Evolutionary conservation across 2,888 invertebrate species (phyloP), one percentile per base, ranked within the genome.

Genomic region (Trissoscelio sp.): DNA sequence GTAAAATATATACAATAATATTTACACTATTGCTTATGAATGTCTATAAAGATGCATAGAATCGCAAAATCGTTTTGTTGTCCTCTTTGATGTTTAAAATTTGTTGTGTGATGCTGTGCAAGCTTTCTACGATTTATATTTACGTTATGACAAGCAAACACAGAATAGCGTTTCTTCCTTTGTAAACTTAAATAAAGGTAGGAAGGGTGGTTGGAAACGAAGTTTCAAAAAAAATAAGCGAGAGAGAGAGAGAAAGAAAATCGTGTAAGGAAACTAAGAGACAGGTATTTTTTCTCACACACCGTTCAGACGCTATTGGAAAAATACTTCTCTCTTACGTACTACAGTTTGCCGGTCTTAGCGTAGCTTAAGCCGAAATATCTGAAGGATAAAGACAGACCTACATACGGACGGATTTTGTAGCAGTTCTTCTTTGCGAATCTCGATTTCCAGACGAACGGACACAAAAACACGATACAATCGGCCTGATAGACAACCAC

Each of bases 281-380:
- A 44, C 7, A 18, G 44, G 18, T 9, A 18, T 16, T 48, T 22
- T 48, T 11, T 11, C 34, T 16, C 48, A n/a, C 2, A 22, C 48
- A n/a, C 48, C n/a, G 48, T 6, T 22, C 48, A 20, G 22, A 48
- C 22, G n/a, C n/a, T 48, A 22, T 48, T 48, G 22, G 48, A 48
- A 48, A 48, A 48, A 44, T 48, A 22, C 48, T 22, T 48, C n/a
- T 22, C 18, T 20, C 9, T 22, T 48, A n/a, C 22, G 22, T 22
- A 22, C 48, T 22, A 18, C 9, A 53, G 53, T 53, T 51, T 53
- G 67, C 53, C 9, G 55, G 42, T 55, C 34, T 67, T 55, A 55
- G 67, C 31, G 44, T 16, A 53, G 51, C 55, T 67, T 67, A 67
- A 67, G 20, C 44, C 55, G 12, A 67, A 67, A 67, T 67, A 67